Evolutionary conservation across 2,113 vertebrate species (phyloP).

Genomic region (Xyliphius kryptos): DNA sequence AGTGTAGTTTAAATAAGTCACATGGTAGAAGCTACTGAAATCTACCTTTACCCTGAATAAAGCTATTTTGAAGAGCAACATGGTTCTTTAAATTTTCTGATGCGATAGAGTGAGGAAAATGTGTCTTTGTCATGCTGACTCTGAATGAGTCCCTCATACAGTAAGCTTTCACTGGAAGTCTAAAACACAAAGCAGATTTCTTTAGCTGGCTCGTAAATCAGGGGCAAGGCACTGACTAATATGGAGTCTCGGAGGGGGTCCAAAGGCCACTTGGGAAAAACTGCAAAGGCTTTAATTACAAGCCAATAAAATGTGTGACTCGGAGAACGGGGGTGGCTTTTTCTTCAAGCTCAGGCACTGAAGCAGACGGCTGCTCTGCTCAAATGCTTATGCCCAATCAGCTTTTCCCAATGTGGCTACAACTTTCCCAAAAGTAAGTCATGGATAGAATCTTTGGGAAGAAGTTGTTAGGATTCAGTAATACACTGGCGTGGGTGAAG

Average conservation of each 20-base stretch:
- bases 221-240: constrained; percentile 32
- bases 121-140: constrained; percentile 33
- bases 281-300: constrained; percentile 38
- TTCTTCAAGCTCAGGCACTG: constrained; percentile 17
- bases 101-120: constrained; percentile 4
- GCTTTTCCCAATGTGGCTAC: constrained; percentile 29
- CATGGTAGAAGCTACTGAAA: background rate
- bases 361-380: constrained; percentile 18
- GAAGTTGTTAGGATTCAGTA: too few relatives aligned
- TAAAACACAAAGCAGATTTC: constrained; percentile 40
- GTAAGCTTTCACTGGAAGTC: constrained; percentile 34
- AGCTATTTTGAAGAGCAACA: constrained; percentile 15
- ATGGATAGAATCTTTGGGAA: constrained; percentile 2
- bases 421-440: constrained; percentile 38
- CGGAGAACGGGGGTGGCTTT: constrained; percentile 23
- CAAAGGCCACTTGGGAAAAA: constrained; percentile 34
- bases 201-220: constrained; percentile 42
- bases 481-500: too few relatives aligned
- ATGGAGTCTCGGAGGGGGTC: constrained; percentile 21
- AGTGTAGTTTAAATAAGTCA: constrained; percentile 13
- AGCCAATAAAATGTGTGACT: constrained; percentile 43
- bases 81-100: constrained; percentile 13
- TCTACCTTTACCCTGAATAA: constrained; percentile 1
- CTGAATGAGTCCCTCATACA: constrained; percentile 28
- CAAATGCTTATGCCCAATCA: constrained; percentile 33